phyloP scores from a whole-genome alignment of 2,797 vertebrate genomes.

The Lepidocolaptes lacrymiger region DNA sequence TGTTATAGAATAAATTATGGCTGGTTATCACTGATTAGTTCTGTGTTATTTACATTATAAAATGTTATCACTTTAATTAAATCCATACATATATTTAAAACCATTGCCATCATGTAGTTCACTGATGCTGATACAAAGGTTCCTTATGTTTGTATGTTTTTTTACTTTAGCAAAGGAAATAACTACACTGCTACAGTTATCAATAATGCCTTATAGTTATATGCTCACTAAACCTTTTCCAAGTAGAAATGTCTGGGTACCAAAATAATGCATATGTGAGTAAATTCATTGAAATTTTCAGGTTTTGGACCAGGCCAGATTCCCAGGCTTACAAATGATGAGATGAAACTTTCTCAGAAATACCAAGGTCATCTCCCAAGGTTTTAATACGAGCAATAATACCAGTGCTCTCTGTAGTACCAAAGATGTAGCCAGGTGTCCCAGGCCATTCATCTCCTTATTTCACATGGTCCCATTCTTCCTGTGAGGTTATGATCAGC shows the following conservation, averaged over 20 bases:
- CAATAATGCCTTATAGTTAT: background rate
- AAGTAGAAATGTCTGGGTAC: background rate
- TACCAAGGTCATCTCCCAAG: accelerated
- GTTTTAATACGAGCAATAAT: background rate
- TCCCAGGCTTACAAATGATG: background rate
- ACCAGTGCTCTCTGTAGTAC: background rate
- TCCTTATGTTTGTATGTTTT: background rate
- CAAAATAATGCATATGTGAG: background rate
- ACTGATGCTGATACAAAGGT: background rate
- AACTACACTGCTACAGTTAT: background rate
- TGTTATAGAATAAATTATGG: background rate
- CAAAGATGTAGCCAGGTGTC: background rate
- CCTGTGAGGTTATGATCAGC: background rate
- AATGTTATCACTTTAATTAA: slow-evolving; percentile 18
- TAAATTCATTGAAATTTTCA: background rate
- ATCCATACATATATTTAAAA: background rate
- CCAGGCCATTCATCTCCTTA: background rate
- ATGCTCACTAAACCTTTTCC: background rate
- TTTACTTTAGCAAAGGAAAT: background rate
- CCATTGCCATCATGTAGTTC: background rate
- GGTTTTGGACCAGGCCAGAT: background rate
- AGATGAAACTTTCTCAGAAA: background rate
- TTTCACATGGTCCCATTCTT: background rate
- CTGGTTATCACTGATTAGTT: background rate
- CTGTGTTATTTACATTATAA: background rate